Evolutionary conservation across 2,113 vertebrate genomes (phyloP).

Genomic region (Pogonocichla stellata): DNA sequence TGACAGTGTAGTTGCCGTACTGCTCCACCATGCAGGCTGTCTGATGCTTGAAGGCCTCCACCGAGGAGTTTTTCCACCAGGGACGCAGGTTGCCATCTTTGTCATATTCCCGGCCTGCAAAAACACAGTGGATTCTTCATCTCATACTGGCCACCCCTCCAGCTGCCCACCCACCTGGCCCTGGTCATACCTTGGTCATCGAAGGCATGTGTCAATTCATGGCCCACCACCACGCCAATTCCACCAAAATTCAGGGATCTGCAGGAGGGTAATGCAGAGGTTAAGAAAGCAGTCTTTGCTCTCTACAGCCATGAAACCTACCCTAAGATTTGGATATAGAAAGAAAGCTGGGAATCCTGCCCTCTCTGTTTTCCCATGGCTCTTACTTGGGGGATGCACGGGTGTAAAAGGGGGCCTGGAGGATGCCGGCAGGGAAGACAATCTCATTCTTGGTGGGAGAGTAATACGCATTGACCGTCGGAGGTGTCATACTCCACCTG

Average conservation of each 20-base stretch:
- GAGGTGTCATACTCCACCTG: constrained; percentile 99
- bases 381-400: constrained; percentile 88
- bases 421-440: constrained; percentile 92
- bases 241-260: constrained; percentile 95
- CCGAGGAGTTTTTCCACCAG: constrained; percentile 96
- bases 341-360: neutral
- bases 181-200: constrained; percentile 88
- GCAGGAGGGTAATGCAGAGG: neutral
- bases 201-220: constrained; percentile 94
- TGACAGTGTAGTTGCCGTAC: constrained; percentile 90
- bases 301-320: neutral
- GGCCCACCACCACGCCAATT: constrained; percentile 94
- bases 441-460: constrained; percentile 98
- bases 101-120: constrained; percentile 90
- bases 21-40: constrained; percentile 93
- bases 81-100: constrained; percentile 93
- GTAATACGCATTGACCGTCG: constrained; percentile 95
- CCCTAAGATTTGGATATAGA: neutral
- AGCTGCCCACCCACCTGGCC: neutral
- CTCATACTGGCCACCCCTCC: neutral
- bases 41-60: constrained; percentile 93
- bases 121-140: neutral
- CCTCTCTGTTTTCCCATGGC: neutral
- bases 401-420: constrained; percentile 93
- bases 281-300: neutral